Base-by-base conservation (phyloP, 2,797 vertebrate genomes). In the Petrocephalus sullivani region DNA sequence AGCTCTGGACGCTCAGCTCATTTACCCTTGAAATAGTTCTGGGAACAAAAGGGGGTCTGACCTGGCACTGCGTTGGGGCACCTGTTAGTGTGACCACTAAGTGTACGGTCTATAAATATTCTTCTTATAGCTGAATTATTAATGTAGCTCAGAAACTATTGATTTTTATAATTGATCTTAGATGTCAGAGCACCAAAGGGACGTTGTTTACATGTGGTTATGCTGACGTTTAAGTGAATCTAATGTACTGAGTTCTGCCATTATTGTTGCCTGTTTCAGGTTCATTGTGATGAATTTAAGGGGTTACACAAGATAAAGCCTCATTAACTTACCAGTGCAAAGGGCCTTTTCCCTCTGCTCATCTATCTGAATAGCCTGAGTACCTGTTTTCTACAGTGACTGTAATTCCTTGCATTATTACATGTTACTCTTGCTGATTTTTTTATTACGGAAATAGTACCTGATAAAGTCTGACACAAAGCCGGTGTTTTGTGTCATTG, bases 101-200 rank as follows among this genome's bases (percentile, higher is more conserved):
- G 75, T 78, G 37, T 81, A 81, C 21, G 19, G 7, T 81, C 75
- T 81, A 81, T 49, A 85, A 58, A 85, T 56, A 60, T 58, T 60
- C 84, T 86, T 6, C 56, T 19, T 86, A 86, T 58, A 37, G 51
- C 54, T 86, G 84, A 86, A 86, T 86, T 86, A 86, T 86, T 58
- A 58, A 86, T 86, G 84, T 3, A 33, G 14, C 23, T 86, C 28
- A 12, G 23, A 86, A 58, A 86, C 56, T 9, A 60, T 60, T 33
- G 53, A 41, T 81, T 49, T 81, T 86, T 37, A 51, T 86, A 86
- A 86, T 71, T 71, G 64, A 71, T 71, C 54, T 37, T 37, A 56
- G 16, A 14, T 86, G 60, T 58, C 8, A 86, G 9, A 33, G 51
- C 10, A 58, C 10, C 14, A 16, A 85, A 86, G 14, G 12, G 28